Evolutionary conservation across 2,113 vertebrate genomes (phyloP).

Genomic region (Alaudala cheleensis): DNA sequence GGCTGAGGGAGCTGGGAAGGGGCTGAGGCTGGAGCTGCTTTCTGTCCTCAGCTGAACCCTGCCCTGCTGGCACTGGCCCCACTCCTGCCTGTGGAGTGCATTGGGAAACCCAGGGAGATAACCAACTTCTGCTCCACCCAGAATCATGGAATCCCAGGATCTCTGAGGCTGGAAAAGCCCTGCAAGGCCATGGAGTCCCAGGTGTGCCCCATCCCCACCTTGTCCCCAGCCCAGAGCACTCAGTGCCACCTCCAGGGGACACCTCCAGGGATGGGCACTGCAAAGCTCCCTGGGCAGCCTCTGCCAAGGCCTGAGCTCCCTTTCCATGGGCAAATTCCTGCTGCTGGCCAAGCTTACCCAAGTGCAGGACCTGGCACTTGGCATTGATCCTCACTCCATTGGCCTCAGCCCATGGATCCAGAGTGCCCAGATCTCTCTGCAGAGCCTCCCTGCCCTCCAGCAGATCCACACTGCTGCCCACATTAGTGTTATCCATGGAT

Average conservation of each 20-base stretch:
- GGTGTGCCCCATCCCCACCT: background rate
- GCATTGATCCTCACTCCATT: accelerated
- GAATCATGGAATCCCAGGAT: background rate
- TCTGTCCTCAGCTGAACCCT: background rate
- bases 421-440: background rate
- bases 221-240: background rate
- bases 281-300: background rate
- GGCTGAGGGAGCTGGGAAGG: background rate
- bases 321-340: background rate
- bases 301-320: background rate
- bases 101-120: background rate
- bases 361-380: background rate
- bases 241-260: background rate
- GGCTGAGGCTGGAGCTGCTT: background rate
- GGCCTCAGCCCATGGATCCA: background rate
- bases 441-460: background rate
- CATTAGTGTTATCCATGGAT: background rate
- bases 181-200: accelerated
- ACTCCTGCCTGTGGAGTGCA: background rate
- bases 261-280: background rate
- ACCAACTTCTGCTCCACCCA: background rate
- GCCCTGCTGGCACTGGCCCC: background rate
- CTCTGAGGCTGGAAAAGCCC: background rate
- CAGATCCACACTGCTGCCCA: background rate
- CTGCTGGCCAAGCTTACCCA: accelerated